These are phyloP conservation scores for Pharmacophagus antenor DNA, from an alignment of 2,888 invertebrate genomes.

Conservation along the genomic window DNA sequence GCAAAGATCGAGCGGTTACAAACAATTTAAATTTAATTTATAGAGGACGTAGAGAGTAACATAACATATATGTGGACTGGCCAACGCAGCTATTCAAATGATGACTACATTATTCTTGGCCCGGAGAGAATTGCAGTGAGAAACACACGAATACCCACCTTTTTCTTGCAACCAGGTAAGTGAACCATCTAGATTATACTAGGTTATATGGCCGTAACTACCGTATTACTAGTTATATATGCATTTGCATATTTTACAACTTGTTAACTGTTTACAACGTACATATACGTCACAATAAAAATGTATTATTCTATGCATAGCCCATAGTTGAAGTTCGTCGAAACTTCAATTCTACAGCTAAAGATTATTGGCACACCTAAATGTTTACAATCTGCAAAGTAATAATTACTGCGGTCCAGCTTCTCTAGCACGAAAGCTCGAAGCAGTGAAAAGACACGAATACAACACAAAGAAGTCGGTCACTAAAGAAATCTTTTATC, in stretches of 20 bases:
- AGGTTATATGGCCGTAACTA: not conserved
- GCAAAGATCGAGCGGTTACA: not conserved
- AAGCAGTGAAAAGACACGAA: no score
- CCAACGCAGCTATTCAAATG: conserved; percentile 55
- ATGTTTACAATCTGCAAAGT: no score
- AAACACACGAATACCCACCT: conserved; percentile 60
- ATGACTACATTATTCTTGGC: conserved; percentile 66
- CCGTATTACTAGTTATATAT: no score
- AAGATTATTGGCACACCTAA: no score
- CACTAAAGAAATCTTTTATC: no score
- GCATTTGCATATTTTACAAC: no score
- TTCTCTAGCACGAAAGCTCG: no score
- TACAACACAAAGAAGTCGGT: no score
- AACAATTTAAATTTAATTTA: conserved; percentile 37
- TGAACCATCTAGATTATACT: not conserved
- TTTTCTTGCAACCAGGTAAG: conserved; percentile 66
- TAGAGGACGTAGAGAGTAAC: conserved; percentile 68
- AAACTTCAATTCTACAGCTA: no score
- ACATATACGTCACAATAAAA: not conserved
- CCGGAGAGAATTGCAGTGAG: conserved; percentile 65
- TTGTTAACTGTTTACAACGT: not conserved
- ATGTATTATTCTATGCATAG: no score
- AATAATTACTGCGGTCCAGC: no score
- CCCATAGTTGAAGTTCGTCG: no score
- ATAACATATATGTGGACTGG: conserved; percentile 62